Evolutionary conservation across 1,140 invertebrate genomes (phyloP).

Genomic region (Drosophila pandora): DNA sequence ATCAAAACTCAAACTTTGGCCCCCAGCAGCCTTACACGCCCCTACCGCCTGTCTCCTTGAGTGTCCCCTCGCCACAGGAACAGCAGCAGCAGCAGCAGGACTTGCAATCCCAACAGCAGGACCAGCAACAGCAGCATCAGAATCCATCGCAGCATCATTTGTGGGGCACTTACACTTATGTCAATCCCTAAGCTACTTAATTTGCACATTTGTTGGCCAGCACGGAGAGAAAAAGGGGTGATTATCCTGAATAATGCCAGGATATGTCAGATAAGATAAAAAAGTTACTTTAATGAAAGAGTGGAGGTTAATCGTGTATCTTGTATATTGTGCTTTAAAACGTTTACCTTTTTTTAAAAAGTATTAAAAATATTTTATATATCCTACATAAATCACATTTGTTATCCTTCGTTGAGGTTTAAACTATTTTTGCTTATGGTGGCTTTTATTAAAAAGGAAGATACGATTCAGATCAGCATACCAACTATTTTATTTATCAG

Average conservation of each 20-base stretch:
- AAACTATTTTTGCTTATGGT: too few species aligned
- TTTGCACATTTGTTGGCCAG: constrained; percentile 60
- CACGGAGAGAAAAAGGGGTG: constrained; percentile 12
- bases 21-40: constrained; percentile 28
- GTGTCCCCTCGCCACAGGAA: constrained; percentile 27
- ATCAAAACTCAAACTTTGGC: constrained; percentile 26
- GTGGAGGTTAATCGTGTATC: too few species aligned
- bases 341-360: too few species aligned
- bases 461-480: too few species aligned
- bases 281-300: too few species aligned
- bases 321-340: too few species aligned
- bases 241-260: background rate
- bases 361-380: too few species aligned
- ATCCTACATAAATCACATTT: too few species aligned
- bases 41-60: constrained; percentile 25
- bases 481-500: too few species aligned
- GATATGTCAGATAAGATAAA: background rate
- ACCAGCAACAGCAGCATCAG: constrained; percentile 55
- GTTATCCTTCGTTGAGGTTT: too few species aligned
- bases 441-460: too few species aligned
- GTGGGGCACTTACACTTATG: constrained; percentile 82
- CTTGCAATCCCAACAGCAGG: constrained; percentile 36
- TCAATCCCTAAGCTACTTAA: constrained; percentile 81
- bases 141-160: constrained; percentile 73
- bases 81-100: constrained; percentile 47